Percentiles rank a stretch among this genome's conserved stretches.
These are phyloP conservation scores for Megaleporinus macrocephalus DNA, from an alignment of 2,113 vertebrate species.

Conservation along the genomic window DNA sequence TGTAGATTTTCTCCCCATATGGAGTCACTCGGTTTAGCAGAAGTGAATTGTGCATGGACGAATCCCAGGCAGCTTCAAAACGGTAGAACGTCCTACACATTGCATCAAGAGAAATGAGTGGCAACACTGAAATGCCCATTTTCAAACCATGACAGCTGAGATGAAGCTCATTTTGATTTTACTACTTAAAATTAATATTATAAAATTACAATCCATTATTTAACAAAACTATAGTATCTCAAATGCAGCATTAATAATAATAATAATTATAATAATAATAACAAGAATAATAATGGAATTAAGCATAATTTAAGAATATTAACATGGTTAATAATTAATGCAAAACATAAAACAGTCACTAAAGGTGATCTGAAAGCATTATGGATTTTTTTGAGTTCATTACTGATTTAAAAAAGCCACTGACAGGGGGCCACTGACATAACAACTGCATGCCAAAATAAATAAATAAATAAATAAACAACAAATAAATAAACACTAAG, in stretches of 20 bases:
- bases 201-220: neutral
- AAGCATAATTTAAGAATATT: conserved; percentile 5
- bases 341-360: neutral
- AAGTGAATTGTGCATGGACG: conserved; percentile 98
- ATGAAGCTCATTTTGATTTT: too few species aligned
- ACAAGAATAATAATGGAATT: neutral
- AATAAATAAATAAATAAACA: neutral
- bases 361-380: neutral
- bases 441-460: conserved; percentile 35
- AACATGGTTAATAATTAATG: conserved; percentile 1
- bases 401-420: conserved; percentile 12
- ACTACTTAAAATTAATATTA: too few species aligned
- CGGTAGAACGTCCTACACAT: conserved; percentile 90
- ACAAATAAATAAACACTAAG: conserved; percentile 63
- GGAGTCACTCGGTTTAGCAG: conserved; percentile 96
- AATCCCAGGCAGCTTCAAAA: conserved; percentile 96
- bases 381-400: neutral
- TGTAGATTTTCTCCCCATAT: conserved; percentile 96
- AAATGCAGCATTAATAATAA: neutral
- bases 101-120: conserved; percentile 6
- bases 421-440: neutral
- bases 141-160: conserved; percentile 24
- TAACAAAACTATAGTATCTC: neutral
- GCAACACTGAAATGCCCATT: neutral
- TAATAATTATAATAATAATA: conserved; percentile 5